Conservation (phyloP, 2,888 invertebrate species). For the Danaus chrysippus region DNA sequence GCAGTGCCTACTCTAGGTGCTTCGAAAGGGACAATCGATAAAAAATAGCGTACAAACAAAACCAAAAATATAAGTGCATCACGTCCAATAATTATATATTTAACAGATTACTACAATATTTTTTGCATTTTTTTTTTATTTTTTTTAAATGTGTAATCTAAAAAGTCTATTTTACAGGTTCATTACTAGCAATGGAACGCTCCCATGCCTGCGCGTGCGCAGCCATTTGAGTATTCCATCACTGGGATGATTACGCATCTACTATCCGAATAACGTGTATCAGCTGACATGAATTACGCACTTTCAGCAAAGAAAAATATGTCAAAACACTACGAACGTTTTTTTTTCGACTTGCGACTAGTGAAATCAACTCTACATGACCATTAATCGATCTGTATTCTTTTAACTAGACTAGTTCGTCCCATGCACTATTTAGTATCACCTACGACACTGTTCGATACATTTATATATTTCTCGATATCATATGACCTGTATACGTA, state of each 20-base stretch:
- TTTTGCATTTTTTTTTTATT: conserved; percentile 55
- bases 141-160: conserved; percentile 57
- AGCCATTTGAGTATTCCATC: conserved; percentile 66
- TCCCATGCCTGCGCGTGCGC: conserved; percentile 51
- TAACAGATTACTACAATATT: conserved; percentile 60
- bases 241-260: conserved; percentile 43
- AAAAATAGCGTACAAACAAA: conserved; percentile 72
- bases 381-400: conserved; percentile 74
- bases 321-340: conserved; percentile 80
- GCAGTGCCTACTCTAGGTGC: conserved; percentile 55
- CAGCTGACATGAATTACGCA: conserved; percentile 80
- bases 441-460: conserved; percentile 62
- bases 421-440: conserved; percentile 73
- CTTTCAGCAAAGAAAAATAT: conserved; percentile 81
- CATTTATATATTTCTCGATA: conserved; percentile 46
- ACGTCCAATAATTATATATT: conserved; percentile 63
- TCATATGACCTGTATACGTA: conserved; percentile 69
- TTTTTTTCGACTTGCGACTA: conserved; percentile 78
- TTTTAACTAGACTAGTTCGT: conserved; percentile 70
- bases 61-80: conserved; percentile 72
- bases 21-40: conserved; percentile 61
- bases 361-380: conserved; percentile 80
- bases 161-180: conserved; percentile 72
- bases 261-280: conserved; percentile 63
- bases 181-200: conserved; percentile 61